Base-by-base conservation (phyloP, 2,888 invertebrate species). In the Syrphus vitripennis region DNA sequence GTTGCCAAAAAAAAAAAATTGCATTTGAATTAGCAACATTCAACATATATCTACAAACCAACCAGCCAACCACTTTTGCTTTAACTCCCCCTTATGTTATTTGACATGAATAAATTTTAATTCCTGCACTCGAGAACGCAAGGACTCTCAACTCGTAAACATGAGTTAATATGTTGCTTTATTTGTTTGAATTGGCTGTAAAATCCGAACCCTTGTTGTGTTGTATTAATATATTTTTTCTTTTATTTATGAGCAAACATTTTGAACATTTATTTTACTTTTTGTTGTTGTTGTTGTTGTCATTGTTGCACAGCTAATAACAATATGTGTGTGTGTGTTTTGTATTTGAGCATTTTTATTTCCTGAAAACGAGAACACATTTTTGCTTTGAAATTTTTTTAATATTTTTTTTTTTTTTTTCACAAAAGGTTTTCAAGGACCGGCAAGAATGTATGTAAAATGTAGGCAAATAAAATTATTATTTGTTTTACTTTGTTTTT, bases 121-220 rank as follows among this genome's bases (percentile, higher is more conserved):
- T 53, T 74, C 74, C 59, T 29, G n/a, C n/a, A n/a, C 74, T 65
- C 31, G 65, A 48, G 48, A 48, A 34, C 63, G 26, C 59, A 67
- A 74, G 74, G 74, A 74, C 74, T 69, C 74, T 59, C 67, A 29
- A 69, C 74, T 69, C 74, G 59, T 67, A 57, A 74, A 57, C 67
- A 80, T 55, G 53, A 61, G 59, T 74, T 74, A 69, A 80, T 80
- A 67, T 74, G 74, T 74, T 80, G 67, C 74, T 67, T 61, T 74
- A 61, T 78, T 65, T 74, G 59, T 67, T 74, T 59, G 59, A 74
- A 69, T 59, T 59, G 57, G 19, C 75, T 45, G 75, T 57, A 55
- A 63, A 65, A 65, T 65, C 48, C 48, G 21, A 48, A 14, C 45
- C 48, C 65, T 65, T 48, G 12, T n/a, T 5, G 29, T 5, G 29